Base-by-base conservation (phyloP, 1,140 invertebrate genomes). In the Procambarus clarkii region DNA sequence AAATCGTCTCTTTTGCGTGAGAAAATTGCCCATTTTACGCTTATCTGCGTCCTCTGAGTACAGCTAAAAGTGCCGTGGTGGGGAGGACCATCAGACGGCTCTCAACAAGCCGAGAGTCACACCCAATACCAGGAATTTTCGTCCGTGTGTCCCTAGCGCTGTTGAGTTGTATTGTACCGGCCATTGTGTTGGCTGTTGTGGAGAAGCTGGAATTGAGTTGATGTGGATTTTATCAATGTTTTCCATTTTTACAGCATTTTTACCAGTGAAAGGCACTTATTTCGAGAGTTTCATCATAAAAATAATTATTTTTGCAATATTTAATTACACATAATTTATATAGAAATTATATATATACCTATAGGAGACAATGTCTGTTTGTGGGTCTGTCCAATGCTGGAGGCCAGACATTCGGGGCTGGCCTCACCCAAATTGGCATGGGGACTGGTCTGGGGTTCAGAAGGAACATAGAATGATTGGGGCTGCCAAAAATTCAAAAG, bases 191-290 rank as follows among this genome's bases (percentile, higher is more conserved):
- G 83, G 69, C 76, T 79, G 74, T 87, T 87, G 85, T 87, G 85
- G 85, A 87, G 85, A 87, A 87, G 85, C 85, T 79, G 85, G 85
- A 87, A 87, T 87, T 77, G 85, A 87, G 85, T 87, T 87, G 85
- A 87, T 87, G 85, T 87, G 85, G 85, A 87, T 87, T 87, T 87
- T 87, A 87, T 87, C 85, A 87, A 87, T 87, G 85, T 87, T 87
- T 87, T 78, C 85, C 85, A 87, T 87, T 87, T 87, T 87, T 87
- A 87, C 79, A 46, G 77, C 76, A 87, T 87, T 74, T 86, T 87
- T 87, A 54, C 45, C 71, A 76, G 76, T 54, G 54, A 87, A 76
- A 78, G 34, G 13, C 76, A 34, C 76, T 34, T n/a, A 44, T 87
- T 79, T 79, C 78, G 50, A 54, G 34, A 54, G 50, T 54, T 54